Base-by-base conservation (phyloP, 2,888 invertebrate genomes). In the Diarsia brunnea region DNA sequence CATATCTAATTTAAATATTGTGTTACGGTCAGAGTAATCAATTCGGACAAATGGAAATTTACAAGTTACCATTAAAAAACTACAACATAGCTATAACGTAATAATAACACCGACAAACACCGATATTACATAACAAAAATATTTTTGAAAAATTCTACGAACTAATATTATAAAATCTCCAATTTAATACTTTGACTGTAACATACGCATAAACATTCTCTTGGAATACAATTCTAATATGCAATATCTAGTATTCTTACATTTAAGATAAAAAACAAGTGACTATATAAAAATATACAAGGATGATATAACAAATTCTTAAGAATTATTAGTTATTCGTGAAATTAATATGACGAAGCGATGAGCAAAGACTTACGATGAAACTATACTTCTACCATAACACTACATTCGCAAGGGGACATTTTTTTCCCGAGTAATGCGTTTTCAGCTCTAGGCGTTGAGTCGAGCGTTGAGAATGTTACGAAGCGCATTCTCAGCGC, bases 231-330 rank as follows among this genome's bases (percentile, higher is more conserved):
- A 88, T 91, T 89, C 89, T 92, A 93, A 91, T 90, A 92, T 88
- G 88, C 88, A 86, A 88, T 87, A 86, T 79, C 82, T 83, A 87
- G 63, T 86, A 81, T 79, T 84, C 85, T 87, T 88, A 88, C 21
- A 85, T 79, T 84, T 90, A 90, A 84, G 81, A 87, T 87, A 87
- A 75, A 92, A 91, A 94, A 93, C 91, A 91, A 94, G 92, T 92
- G 93, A 92, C 93, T 94, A 93, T 87, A 87, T 92, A 93, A 94
- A 94, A 94, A 94, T 93, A 94, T 93, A 93, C 90, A 93, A 84
- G 79, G 87, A 89, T 85, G 87, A 87, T 91, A 87, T 91, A 93
- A 93, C 92, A 91, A 91, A 91, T 91, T 86, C 85, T 89, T 85
- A 86, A 89, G 87, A 79, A 75, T 85, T 38, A 38, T 38, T 38